Percentiles rank a stretch among this genome's conserved stretches.
Evolutionary conservation across 1,140 invertebrate genomes (phyloP).

Genomic region (Amphibalanus amphitrite): DNA sequence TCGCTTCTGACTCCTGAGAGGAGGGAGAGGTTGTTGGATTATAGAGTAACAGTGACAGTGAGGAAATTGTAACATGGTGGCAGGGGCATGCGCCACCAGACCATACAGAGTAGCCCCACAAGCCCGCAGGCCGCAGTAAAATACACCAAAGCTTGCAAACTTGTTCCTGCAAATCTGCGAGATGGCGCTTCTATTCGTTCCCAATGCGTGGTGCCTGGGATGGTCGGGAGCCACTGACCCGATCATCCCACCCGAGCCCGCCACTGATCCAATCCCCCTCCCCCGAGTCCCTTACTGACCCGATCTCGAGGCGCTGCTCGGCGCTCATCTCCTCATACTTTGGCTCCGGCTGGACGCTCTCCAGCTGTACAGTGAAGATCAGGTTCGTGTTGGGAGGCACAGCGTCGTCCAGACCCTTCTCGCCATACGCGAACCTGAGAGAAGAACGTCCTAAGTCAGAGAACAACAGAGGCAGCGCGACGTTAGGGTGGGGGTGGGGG

Average conservation of each 20-base stretch:
- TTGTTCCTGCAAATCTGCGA: background rate
- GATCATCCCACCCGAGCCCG: no score
- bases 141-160: slow-evolving; percentile 2
- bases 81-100: no score
- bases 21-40: no score
- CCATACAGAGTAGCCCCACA: slow-evolving; percentile 4
- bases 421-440: slow-evolving; percentile 51
- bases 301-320: slow-evolving; percentile 39
- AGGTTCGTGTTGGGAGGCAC: slow-evolving; percentile 45
- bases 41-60: no score
- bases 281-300: slow-evolving; percentile 31
- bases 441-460: background rate
- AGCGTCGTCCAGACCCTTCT: slow-evolving; percentile 40
- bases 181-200: no score
- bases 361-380: slow-evolving; percentile 45
- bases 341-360: slow-evolving; percentile 40
- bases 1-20: slow-evolving; percentile 51
- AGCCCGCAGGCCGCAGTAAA: background rate
- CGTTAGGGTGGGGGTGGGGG: background rate
- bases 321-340: slow-evolving; percentile 41
- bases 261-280: no score
- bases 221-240: no score
- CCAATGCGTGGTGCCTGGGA: no score
- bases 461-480: no score
- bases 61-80: no score